Evolutionary conservation across 2,113 vertebrate species (phyloP), one percentile per base, ranked within the genome.

Genomic region (Cyphomyrus plagiostoma): DNA sequence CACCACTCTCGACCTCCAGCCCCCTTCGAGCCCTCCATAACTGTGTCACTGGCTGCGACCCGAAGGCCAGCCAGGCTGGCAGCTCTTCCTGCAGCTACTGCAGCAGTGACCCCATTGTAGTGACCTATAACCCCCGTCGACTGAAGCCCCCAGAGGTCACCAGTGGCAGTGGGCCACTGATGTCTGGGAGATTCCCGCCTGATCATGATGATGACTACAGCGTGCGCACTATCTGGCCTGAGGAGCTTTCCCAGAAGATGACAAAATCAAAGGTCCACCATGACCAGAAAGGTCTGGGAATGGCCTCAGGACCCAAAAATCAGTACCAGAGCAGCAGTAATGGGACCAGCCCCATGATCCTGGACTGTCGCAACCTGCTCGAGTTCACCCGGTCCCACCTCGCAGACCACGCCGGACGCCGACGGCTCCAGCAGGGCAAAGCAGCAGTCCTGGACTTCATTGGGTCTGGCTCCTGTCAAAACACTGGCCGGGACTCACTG

Each of bases 21-120:
- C 95, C 96, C 35, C 93, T 96, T 5, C 91, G 95, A 80, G 95
- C 95, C 0, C 90, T 96, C 77, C 96, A 96, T 90, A 96, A 95
- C 92, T 97, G 96, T 3, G 94, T 97, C 77, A 95, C 94, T 1
- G 95, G 95, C 45, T 97, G 96, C 92, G 95, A 96, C 92, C 96
- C 96, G 56, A 96, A 96, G 93, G 93, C 96, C 45, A 95, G 95
- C 82, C 96, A 96, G 91, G 95, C 96, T 0, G 95, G 95, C 77
- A 96, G 96, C 89, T 97, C 97, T 70, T 96, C 95, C 90, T 97
- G 96, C 92, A 97, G 96, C 92, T 97, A 97, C 93, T 97, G 96
- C 92, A 97, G 96, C 94, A 97, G 97, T 49, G 97, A 97, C 91
- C 97, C 97, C 83, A 97, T 97, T 50, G 96, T 97, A 52, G 96